Base-by-base conservation (phyloP, 2,888 invertebrate genomes). In the Petrophora chlorosata region DNA sequence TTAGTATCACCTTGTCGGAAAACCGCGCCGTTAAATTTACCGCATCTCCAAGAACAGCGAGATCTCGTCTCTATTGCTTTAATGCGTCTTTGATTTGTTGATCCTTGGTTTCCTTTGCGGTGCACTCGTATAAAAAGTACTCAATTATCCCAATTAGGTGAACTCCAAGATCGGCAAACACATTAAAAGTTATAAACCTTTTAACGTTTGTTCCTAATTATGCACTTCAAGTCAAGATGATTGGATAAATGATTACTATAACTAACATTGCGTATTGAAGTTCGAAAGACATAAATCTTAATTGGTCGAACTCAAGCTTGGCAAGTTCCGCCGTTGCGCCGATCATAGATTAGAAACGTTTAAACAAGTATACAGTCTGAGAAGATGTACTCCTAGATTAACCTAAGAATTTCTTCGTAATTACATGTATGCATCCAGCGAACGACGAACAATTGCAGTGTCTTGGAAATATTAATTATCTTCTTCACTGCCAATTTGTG, bases 21-120 rank as follows among this genome's bases (percentile, higher is more conserved):
- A 22, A 78, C 69, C 71, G 66, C 71, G 60, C 43, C 61, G 72
- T 72, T 79, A 70, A 77, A 80, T 70, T 79, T 59, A 63, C 71
- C 71, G 63, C 67, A 73, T 78, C 72, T 75, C 68, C 66, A 65
- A 52, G 45, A 35, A 22, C 42, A 44, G 47, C 57, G 48, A 43
- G 42, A 65, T 60, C 62, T 57, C 45, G 41, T 58, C 58, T 61
- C 73, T 70, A 79, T 74, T 70, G 61, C 69, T 51, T 75, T 74
- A 67, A 81, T 78, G 76, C 46, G 70, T 68, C 78, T 77, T 81
- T 80, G 70, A 84, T 85, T 76, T 63, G 63, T 61, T 67, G 63
- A 71, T 63, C 71, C 73, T 76, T 76, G 76, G 62, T 65, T 68
- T 65, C 67, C 59, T 64, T 65, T 59, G 49, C 40, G 44, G 51